A percentile compares a stretch with the other conserved stretches of the same genome.
These are phyloP conservation scores for Eulithis prunata DNA, from an alignment of 2,888 invertebrate species.

Conservation along the genomic window DNA sequence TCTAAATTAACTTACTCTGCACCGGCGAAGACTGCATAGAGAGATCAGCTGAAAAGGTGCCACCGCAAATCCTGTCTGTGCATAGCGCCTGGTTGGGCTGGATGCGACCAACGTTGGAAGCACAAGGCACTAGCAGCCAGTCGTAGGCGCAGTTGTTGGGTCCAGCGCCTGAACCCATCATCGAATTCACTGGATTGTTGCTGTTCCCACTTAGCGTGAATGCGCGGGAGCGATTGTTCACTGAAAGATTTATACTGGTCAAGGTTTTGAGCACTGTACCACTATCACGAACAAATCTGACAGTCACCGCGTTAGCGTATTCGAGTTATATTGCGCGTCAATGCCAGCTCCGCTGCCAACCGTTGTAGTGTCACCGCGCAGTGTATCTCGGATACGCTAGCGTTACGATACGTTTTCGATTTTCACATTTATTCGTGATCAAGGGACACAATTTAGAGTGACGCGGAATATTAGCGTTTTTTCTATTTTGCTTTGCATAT, in stretches of 20 bases:
- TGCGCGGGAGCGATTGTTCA: slow-evolving; percentile 88
- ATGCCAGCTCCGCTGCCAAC: too few relatives aligned
- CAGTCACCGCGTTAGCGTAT: too few relatives aligned
- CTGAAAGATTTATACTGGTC: slow-evolving; percentile 61
- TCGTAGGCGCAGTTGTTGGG: slow-evolving; percentile 90
- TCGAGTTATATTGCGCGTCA: too few relatives aligned
- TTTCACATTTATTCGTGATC: too few relatives aligned
- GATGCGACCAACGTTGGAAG: slow-evolving; percentile 86
- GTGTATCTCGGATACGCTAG: too few relatives aligned
- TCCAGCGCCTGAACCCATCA: slow-evolving; percentile 87
- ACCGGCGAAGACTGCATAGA: slow-evolving; percentile 77
- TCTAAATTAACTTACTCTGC: slow-evolving; percentile 15
- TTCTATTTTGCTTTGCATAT: too few relatives aligned
- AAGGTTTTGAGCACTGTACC: too few relatives aligned
- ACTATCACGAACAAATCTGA: too few relatives aligned
- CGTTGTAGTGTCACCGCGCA: too few relatives aligned
- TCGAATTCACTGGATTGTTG: slow-evolving; percentile 87
- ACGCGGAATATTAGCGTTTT: too few relatives aligned
- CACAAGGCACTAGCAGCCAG: slow-evolving; percentile 92
- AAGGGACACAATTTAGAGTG: too few relatives aligned
- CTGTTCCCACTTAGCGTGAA: slow-evolving; percentile 92
- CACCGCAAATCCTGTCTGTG: slow-evolving; percentile 93
- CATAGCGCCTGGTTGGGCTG: slow-evolving; percentile 85
- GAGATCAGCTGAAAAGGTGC: slow-evolving; percentile 89
- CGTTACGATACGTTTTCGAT: too few relatives aligned